A percentile compares a stretch with the other conserved stretches of the same genome.
Conservation (phyloP, 2,888 invertebrate species). For the Strigamia transsilvanica region DNA sequence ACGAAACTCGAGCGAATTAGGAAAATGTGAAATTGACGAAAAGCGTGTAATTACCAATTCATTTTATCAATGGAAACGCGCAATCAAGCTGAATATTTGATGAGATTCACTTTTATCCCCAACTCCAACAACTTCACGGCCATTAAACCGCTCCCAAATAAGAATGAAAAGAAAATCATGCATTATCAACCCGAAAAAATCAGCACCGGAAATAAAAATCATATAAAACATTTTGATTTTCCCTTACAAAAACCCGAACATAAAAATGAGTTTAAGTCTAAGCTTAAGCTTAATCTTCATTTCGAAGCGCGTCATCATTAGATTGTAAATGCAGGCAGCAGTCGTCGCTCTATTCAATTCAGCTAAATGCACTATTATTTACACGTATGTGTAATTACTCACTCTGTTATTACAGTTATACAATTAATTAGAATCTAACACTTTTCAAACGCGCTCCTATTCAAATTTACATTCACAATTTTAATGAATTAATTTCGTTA, state of each 20-base stretch:
- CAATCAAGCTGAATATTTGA: conserved; percentile 40
- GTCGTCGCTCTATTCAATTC: conserved; percentile 30
- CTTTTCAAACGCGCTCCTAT: background rate
- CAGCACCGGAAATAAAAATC: background rate
- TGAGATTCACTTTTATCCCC: background rate
- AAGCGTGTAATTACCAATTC: conserved; percentile 42
- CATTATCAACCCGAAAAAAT: too few relatives aligned
- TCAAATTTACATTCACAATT: background rate
- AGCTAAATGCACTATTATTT: conserved; percentile 28
- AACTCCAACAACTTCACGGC: conserved; percentile 12
- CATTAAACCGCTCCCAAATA: background rate
- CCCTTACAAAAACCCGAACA: background rate
- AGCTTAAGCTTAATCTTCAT: too few relatives aligned
- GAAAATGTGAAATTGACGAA: conserved; percentile 43
- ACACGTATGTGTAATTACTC: conserved; percentile 14
- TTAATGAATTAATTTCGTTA: background rate
- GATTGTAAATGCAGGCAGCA: conserved; percentile 1
- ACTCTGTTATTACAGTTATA: conserved; percentile 17
- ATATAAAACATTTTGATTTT: background rate
- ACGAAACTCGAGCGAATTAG: conserved; percentile 17
- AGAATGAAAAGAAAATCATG: background rate
- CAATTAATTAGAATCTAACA: conserved; percentile 37
- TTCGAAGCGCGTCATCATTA: conserved; percentile 3
- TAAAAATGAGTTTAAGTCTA: background rate
- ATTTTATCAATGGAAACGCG: conserved; percentile 42